A percentile compares a stretch with the other conserved stretches of the same genome.
Conservation (phyloP, 2,797 vertebrate genomes). For the Sorex maritimensis region DNA sequence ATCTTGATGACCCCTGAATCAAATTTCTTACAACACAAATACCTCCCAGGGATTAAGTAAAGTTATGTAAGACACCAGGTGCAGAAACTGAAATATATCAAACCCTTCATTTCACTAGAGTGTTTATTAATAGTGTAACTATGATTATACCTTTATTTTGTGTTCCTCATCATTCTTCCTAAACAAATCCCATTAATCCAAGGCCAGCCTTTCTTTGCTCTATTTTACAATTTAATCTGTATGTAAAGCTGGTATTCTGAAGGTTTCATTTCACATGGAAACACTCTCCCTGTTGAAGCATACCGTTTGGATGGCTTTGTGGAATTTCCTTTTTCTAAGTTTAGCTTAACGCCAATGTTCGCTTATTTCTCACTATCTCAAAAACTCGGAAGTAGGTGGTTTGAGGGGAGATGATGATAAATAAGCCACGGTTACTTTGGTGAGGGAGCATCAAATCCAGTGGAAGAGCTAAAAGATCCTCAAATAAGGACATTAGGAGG, state of each 20-base stretch:
- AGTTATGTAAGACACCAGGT: neutral
- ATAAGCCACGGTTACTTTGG: neutral
- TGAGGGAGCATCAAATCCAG: neutral
- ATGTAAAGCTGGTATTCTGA: neutral
- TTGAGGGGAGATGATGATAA: neutral
- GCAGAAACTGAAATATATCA: neutral
- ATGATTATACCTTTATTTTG: neutral
- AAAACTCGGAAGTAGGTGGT: neutral
- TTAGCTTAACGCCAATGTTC: neutral
- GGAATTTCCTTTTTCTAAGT: neutral
- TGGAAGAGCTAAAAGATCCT: neutral
- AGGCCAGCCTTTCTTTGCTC: neutral
- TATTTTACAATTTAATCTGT: neutral
- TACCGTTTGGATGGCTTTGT: neutral
- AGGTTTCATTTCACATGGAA: neutral
- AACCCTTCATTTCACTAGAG: neutral
- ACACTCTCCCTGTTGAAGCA: neutral
- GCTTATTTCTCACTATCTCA: neutral
- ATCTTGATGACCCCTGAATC: neutral
- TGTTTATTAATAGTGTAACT: neutral
- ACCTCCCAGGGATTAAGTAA: neutral
- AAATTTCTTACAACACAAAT: neutral
- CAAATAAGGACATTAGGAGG: neutral
- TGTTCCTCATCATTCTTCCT: neutral
- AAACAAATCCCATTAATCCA: slow-evolving; percentile 9